Percentiles rank a stretch among this genome's conserved stretches.
These are phyloP conservation scores for Tachina lurida DNA, from an alignment of 2,888 invertebrate species.

Conservation along the genomic window DNA sequence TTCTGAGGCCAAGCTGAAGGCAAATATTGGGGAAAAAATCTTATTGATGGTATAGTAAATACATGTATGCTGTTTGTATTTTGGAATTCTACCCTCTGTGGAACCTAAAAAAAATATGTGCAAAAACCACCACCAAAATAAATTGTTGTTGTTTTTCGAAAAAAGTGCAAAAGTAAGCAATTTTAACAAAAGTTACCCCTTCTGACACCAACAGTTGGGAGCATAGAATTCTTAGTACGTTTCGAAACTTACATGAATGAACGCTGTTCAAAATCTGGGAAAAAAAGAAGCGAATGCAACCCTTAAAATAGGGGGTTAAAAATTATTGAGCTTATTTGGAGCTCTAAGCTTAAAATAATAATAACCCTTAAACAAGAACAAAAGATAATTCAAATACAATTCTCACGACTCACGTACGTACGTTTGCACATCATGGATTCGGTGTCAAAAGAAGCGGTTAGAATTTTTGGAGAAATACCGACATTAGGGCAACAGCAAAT, in stretches of 20 bases:
- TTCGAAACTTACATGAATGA: slow-evolving; percentile 29
- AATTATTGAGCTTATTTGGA: not conserved
- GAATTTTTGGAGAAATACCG: slow-evolving; percentile 77
- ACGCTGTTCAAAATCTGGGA: not conserved
- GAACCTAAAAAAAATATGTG: not conserved
- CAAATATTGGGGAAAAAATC: too few species aligned
- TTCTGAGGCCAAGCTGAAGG: too few species aligned
- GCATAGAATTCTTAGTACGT: slow-evolving; percentile 64
- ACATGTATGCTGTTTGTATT: not conserved
- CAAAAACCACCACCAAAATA: slow-evolving; percentile 50
- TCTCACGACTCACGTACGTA: too few species aligned
- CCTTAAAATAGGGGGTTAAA: slow-evolving; percentile 49
- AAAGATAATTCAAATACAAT: not conserved
- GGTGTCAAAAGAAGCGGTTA: slow-evolving; percentile 65
- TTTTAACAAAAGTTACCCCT: slow-evolving; percentile 67
- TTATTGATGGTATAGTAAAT: too few species aligned
- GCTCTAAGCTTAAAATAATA: slow-evolving; percentile 7
- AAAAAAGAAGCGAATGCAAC: slow-evolving; percentile 25
- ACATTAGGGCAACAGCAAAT: slow-evolving; percentile 79
- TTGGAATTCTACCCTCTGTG: not conserved
- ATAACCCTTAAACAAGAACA: slow-evolving; percentile 1
- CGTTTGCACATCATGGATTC: too few species aligned
- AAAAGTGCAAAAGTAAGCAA: slow-evolving; percentile 47
- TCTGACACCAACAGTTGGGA: slow-evolving; percentile 64
- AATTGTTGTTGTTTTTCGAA: slow-evolving; percentile 8